A percentile compares a stretch with the other conserved stretches of the same genome.
Conservation (phyloP, 2,797 vertebrate genomes). For the Eremophila alpestris region DNA sequence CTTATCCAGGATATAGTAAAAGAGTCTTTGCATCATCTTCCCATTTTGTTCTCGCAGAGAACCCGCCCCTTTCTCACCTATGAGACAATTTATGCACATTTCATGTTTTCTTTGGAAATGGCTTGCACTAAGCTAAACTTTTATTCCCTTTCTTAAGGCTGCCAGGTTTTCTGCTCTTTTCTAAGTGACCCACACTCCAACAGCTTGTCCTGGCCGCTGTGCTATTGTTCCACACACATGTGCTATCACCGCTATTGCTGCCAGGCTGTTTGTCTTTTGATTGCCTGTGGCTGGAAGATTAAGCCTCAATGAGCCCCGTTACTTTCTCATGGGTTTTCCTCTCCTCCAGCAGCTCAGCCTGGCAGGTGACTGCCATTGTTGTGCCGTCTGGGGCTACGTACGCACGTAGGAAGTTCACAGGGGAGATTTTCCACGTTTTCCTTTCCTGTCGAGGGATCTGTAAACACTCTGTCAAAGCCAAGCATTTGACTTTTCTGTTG, state of each 20-base stretch:
- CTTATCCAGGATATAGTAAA: background rate
- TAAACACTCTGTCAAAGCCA: background rate
- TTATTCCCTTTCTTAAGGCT: background rate
- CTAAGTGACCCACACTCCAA: background rate
- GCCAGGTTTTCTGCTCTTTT: background rate
- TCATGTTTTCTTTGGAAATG: background rate
- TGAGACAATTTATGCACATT: background rate
- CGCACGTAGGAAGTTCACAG: background rate
- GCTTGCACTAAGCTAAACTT: rapidly evolving
- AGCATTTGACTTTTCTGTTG: background rate
- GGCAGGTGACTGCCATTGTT: slow-evolving; percentile 30
- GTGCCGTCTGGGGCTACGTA: background rate
- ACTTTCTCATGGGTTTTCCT: background rate
- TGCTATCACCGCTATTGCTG: background rate
- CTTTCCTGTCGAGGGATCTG: background rate
- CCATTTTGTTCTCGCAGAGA: background rate
- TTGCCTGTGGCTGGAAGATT: background rate
- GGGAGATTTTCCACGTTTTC: background rate
- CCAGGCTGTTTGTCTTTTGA: background rate
- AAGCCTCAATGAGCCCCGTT: background rate
- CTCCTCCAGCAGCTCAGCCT: background rate
- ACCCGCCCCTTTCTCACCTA: background rate
- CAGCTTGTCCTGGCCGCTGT: background rate
- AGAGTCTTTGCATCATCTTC: background rate
- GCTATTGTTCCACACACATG: background rate